phyloP scores from a whole-genome alignment of 2,888 invertebrate species.

The Acleris cristana region DNA sequence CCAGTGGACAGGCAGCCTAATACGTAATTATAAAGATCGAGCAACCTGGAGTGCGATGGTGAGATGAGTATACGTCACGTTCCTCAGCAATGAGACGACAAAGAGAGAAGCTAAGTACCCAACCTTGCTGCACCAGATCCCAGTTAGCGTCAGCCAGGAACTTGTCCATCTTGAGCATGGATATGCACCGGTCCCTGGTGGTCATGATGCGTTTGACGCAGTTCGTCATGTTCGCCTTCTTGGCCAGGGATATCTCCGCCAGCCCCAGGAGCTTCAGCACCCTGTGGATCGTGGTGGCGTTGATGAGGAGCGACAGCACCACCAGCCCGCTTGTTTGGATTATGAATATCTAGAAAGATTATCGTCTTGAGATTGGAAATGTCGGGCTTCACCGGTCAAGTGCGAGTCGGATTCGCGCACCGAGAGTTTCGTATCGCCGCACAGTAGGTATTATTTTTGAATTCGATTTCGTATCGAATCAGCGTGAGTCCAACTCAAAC shows the following conservation, averaged over 20 bases:
- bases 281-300: slow-evolving; percentile 81
- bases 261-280: slow-evolving; percentile 80
- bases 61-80: too few relatives aligned
- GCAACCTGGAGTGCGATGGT: too few relatives aligned
- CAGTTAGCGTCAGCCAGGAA: slow-evolving; percentile 86
- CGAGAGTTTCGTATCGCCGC: too few relatives aligned
- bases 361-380: not conserved
- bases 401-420: too few relatives aligned
- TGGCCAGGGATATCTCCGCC: slow-evolving; percentile 77
- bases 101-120: not conserved
- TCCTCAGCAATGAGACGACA: too few relatives aligned
- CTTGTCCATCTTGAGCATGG: slow-evolving; percentile 85
- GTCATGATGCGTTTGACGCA: slow-evolving; percentile 77
- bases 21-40: too few relatives aligned
- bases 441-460: too few relatives aligned
- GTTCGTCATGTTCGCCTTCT: slow-evolving; percentile 83
- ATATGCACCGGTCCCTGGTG: slow-evolving; percentile 77
- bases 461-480: too few relatives aligned
- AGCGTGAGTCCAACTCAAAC: too few relatives aligned
- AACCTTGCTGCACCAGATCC: slow-evolving; percentile 79
- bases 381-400: too few relatives aligned
- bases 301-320: slow-evolving; percentile 81
- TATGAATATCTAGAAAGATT: slow-evolving; percentile 68
- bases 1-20: too few relatives aligned
- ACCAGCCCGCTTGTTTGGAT: slow-evolving; percentile 84